Percentiles rank a stretch among this genome's conserved stretches.
Evolutionary conservation across 2,797 vertebrate genomes (phyloP).

Genomic region (Chaenodraco wilsoni): DNA sequence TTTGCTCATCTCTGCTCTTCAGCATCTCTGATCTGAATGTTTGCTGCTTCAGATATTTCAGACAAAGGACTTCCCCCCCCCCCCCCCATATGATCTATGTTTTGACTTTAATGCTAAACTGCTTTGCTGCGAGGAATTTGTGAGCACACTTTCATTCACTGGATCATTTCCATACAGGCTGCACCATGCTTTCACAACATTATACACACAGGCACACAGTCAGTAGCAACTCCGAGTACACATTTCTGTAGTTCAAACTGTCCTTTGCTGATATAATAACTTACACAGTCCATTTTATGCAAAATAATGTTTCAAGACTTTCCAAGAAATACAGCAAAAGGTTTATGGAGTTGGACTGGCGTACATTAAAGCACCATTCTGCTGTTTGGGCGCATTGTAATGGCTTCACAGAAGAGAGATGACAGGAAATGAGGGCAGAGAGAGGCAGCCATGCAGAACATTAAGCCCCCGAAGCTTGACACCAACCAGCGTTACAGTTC

Average conservation of each 20-base stretch:
- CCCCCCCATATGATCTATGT: slow-evolving; percentile 13
- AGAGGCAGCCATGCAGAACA: not conserved
- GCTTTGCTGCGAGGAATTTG: slow-evolving; percentile 11
- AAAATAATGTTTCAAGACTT: not conserved
- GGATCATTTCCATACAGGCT: not conserved
- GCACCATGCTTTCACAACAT: not conserved
- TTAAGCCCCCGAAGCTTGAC: not conserved
- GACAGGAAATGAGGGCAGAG: not conserved
- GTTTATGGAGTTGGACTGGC: not conserved
- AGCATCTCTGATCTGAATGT: slow-evolving; percentile 49
- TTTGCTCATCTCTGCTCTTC: slow-evolving; percentile 22
- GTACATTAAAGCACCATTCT: no score
- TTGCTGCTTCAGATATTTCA: slow-evolving; percentile 40
- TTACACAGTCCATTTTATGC: not conserved
- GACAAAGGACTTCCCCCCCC: slow-evolving; percentile 40
- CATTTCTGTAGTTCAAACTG: not conserved
- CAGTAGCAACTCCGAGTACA: not conserved
- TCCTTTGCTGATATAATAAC: not conserved
- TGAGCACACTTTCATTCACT: not conserved
- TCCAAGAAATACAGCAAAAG: not conserved
- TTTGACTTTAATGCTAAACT: slow-evolving; percentile 28
- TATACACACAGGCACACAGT: not conserved
- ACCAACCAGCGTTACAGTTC: not conserved
- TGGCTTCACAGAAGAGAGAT: not conserved
- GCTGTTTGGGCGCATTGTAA: not conserved